Conservation (phyloP, 1,140 invertebrate species). For the Melipona quadrifasciata region DNA sequence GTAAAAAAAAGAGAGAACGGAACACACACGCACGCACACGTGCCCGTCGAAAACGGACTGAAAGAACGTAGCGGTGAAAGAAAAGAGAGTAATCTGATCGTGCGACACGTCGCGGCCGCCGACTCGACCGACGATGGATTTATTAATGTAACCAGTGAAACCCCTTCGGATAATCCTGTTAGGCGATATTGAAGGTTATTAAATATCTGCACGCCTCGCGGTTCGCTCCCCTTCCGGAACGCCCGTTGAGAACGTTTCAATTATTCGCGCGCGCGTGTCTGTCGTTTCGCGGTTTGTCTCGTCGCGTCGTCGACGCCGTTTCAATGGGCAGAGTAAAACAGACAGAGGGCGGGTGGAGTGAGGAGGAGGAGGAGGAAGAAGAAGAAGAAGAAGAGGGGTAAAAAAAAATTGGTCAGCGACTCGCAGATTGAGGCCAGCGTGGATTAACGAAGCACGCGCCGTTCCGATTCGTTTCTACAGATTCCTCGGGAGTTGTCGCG, state of each 20-base stretch:
- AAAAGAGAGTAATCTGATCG: conserved; percentile 48
- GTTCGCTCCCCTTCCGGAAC: neutral
- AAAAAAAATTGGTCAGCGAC: conserved; percentile 47
- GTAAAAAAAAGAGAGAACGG: neutral
- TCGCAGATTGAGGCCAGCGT: conserved; percentile 60
- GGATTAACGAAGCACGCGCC: conserved; percentile 56
- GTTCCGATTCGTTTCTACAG: conserved; percentile 57
- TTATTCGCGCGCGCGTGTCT: conserved; percentile 46
- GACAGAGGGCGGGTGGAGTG: neutral
- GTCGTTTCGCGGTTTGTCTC: neutral
- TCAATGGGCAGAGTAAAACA: conserved; percentile 1
- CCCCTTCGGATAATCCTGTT: conserved; percentile 78
- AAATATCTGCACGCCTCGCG: conserved; percentile 69
- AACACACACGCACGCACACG: neutral
- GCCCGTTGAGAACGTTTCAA: conserved; percentile 58
- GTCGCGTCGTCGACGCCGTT: neutral
- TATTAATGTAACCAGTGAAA: conserved; percentile 77
- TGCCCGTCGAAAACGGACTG: neutral
- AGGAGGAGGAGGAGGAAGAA: neutral
- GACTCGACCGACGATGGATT: conserved; percentile 64
- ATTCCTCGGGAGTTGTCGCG: conserved; percentile 21
- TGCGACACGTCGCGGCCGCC: conserved; percentile 47
- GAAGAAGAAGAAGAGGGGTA: neutral
- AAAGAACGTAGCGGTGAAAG: conserved; percentile 13
- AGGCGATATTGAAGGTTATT: conserved; percentile 78